These are phyloP conservation scores for Caenorhabditis doughertyi DNA, from an alignment of 2,888 invertebrate genomes.

Conservation along the genomic window DNA sequence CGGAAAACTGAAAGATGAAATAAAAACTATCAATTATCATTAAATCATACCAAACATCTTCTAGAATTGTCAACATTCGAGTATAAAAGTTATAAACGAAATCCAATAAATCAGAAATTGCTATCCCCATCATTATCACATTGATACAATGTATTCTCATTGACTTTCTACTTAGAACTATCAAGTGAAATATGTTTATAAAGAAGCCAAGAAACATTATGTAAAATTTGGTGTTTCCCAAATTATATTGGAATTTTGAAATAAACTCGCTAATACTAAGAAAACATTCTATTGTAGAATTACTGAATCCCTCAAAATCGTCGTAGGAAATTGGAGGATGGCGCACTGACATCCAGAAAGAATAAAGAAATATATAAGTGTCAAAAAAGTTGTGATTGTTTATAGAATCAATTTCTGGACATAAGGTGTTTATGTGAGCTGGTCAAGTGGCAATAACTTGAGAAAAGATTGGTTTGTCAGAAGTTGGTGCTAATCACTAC, in stretches of 20 bases:
- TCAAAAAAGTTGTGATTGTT: background rate
- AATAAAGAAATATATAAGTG: background rate
- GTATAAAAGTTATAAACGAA: slow-evolving; percentile 10
- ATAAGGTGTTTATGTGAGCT: no score
- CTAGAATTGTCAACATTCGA: background rate
- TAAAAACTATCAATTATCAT: background rate
- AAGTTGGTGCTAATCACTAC: no score
- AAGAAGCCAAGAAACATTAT: background rate
- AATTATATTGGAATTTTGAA: background rate
- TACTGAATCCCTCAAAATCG: background rate
- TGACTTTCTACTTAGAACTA: slow-evolving; percentile 11
- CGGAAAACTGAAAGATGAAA: background rate
- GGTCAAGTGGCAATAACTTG: no score
- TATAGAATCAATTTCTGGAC: no score
- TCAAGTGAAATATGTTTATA: slow-evolving; percentile 25
- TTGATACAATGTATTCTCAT: slow-evolving; percentile 22
- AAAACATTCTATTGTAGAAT: background rate
- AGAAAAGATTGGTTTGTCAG: no score
- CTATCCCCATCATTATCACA: slow-evolving; percentile 23
- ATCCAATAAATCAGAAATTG: slow-evolving; percentile 6
- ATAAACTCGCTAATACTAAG: background rate
- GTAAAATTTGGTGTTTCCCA: background rate
- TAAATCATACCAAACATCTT: background rate
- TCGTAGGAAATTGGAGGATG: background rate
- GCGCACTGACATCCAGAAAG: background rate